Evolutionary conservation across 35 echinoderm and acorn worm genomes (phyloP), one percentile per base, ranked within the genome.

Genomic region (Amphiura filiformis): DNA sequence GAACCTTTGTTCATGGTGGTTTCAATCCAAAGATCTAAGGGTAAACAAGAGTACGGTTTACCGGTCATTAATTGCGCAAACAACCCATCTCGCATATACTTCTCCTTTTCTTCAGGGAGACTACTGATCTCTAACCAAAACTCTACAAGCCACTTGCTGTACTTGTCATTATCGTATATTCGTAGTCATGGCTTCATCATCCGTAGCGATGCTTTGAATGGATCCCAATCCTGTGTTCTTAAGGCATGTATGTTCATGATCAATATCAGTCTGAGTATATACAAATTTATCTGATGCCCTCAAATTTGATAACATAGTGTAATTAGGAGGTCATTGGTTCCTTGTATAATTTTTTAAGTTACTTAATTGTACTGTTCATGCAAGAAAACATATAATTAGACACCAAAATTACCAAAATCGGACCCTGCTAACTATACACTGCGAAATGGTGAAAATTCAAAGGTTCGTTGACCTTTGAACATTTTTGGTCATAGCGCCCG

Each of bases 121-220:
- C 34, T 75, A 17, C 15, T 26, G 22, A 86, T 86, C 57, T 86
- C 84, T 15, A 86, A 36, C 56, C 84, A 86, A 34, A 86, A 86
- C 64, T 86, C 84, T 17, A 83, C 81, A 15, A 83, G 81, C 81
- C 81, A 83, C 26, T 23, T 70, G 61, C 61, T 70, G 37, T 86
- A 86, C 35, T 86, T 86, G 34, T 86, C 84, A 75, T 86, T 83
- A 32, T 83, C 39, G 47, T 83, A 83, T 35, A 70, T 86, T 36
- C 65, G 56, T 35, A 86, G 22, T 57, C 84, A 86, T 86, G 35
- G 84, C 28, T 76, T 26, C 84, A 86, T 86, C 84, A 86, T 75
- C 35, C 36, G 13, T 42, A 76, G 84, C 12, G 84, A 86, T 41
- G 84, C 56, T 75, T 86, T 86, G 38, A 76, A 86, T 44, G 56